Conservation (phyloP, 2,113 vertebrate genomes). For the Onychostruthus taczanowskii region DNA sequence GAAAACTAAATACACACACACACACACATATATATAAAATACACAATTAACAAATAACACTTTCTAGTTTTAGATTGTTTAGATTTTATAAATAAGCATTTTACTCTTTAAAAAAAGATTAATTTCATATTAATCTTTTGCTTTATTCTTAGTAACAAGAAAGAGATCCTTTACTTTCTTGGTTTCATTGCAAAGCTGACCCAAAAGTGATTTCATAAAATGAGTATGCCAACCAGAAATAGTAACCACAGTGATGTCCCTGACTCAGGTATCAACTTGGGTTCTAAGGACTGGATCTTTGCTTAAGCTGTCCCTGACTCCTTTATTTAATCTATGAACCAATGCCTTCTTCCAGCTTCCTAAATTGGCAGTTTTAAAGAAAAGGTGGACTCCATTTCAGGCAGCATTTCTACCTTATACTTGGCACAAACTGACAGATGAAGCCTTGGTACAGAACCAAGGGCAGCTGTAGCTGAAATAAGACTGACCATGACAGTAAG, state of each 20-base stretch:
- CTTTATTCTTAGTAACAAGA: not conserved
- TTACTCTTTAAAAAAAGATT: not conserved
- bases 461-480: not conserved
- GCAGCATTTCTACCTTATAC: not conserved
- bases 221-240: not conserved
- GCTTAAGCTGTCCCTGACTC: not conserved
- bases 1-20: not conserved
- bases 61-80: not conserved
- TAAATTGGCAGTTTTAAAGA: not conserved
- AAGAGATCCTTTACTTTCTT: not conserved
- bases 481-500: not conserved
- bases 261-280: fast-evolving
- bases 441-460: not conserved
- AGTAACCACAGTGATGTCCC: fast-evolving
- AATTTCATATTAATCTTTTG: not conserved
- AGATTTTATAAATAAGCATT: not conserved
- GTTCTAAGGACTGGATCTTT: not conserved
- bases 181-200: not conserved
- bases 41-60: not conserved
- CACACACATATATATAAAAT: too few relatives aligned
- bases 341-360: not conserved
- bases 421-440: not conserved
- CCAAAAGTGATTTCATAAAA: not conserved
- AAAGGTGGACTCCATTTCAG: not conserved
- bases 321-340: not conserved